Conservation (phyloP, 2,888 invertebrate species). For the Stenoptilia bipunctidactyla region DNA sequence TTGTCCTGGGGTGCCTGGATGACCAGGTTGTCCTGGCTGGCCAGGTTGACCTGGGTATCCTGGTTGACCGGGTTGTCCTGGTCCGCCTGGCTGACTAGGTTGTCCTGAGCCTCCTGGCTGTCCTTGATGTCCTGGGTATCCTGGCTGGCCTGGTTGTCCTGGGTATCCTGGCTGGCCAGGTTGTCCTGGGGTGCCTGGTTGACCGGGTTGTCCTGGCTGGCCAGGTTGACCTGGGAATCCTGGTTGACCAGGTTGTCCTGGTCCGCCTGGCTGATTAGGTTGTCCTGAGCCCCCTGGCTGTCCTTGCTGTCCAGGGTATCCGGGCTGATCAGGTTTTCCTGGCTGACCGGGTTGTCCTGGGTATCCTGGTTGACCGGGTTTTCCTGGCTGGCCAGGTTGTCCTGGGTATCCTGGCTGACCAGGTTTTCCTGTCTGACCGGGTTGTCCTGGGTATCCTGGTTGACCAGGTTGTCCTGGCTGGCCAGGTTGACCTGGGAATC, state of each 20-base stretch:
- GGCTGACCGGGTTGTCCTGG: constrained; percentile 16
- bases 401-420: constrained; percentile 23
- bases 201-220: constrained; percentile 6
- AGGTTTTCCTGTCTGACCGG: no score
- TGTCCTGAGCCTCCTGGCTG: constrained; percentile 16
- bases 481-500: not conserved
- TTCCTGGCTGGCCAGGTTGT: constrained; percentile 15
- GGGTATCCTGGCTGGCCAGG: constrained; percentile 31
- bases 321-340: constrained; percentile 15
- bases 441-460: constrained; percentile 10
- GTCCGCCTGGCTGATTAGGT: constrained; percentile 14
- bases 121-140: constrained; percentile 18
- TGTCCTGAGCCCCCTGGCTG: constrained; percentile 14
- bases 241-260: constrained; percentile 12
- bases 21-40: constrained; percentile 11
- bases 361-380: constrained; percentile 19
- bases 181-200: constrained; percentile 20
- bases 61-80: constrained; percentile 30
- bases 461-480: not conserved
- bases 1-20: constrained; percentile 26
- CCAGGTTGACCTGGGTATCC: constrained; percentile 49
- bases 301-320: constrained; percentile 16
- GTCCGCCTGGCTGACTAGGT: constrained; percentile 20
- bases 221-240: constrained; percentile 9
- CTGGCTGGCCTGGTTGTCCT: constrained; percentile 20